Conservation (phyloP, 2,113 vertebrate species). For the Acanthochromis polyacanthus region DNA sequence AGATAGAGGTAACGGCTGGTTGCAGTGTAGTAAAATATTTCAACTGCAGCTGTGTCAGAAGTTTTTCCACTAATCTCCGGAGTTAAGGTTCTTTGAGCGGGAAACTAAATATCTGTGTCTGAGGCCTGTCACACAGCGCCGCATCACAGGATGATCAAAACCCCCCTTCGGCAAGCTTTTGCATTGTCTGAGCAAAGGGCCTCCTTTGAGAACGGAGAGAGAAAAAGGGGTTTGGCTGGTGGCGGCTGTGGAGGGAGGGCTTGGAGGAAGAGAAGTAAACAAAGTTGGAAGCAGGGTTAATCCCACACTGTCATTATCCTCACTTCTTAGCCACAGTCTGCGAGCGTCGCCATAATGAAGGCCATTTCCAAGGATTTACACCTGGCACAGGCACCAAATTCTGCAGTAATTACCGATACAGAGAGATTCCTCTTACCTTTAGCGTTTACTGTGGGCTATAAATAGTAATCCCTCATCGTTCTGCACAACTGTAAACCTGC, state of each 20-base stretch:
- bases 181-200: slow-evolving; percentile 66
- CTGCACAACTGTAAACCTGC: slow-evolving; percentile 45
- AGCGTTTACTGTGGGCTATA: slow-evolving; percentile 55
- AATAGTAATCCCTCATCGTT: slow-evolving; percentile 56
- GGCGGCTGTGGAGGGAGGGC: slow-evolving; percentile 30
- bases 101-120: slow-evolving; percentile 77
- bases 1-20: slow-evolving; percentile 45
- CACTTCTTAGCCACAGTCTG: slow-evolving; percentile 67
- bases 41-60: slow-evolving; percentile 67
- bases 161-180: slow-evolving; percentile 59
- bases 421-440: slow-evolving; percentile 60
- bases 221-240: slow-evolving; percentile 32
- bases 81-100: slow-evolving; percentile 67
- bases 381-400: slow-evolving; percentile 59
- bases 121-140: slow-evolving; percentile 71
- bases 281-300: slow-evolving; percentile 72
- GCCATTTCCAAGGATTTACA: slow-evolving; percentile 76
- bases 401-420: slow-evolving; percentile 69
- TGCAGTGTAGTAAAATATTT: slow-evolving; percentile 66
- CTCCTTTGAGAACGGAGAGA: slow-evolving; percentile 49
- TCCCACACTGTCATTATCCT: slow-evolving; percentile 78
- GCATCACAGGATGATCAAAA: slow-evolving; percentile 79
- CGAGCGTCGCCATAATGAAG: slow-evolving; percentile 71
- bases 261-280: slow-evolving; percentile 49
- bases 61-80: slow-evolving; percentile 72